phyloP scores from a whole-genome alignment of 1,140 invertebrate species.

The Neodiprion pinetum region DNA sequence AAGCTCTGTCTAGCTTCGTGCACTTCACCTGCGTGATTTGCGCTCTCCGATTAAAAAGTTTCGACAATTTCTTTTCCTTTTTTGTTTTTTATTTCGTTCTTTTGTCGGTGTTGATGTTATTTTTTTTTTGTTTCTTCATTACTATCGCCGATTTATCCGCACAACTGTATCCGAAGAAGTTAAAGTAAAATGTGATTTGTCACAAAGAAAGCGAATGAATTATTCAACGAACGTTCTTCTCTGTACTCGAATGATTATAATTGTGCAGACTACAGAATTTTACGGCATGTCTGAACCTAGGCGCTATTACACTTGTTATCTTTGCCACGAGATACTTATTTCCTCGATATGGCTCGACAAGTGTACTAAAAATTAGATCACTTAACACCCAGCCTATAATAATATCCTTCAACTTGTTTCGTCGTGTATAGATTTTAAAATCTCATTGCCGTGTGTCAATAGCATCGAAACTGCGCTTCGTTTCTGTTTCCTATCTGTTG shows the following conservation, averaged over 20 bases:
- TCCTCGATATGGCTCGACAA: no score
- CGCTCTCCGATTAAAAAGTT: conserved; percentile 37
- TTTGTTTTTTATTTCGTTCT: conserved; percentile 13
- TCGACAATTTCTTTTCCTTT: conserved; percentile 34
- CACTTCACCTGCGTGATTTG: neutral
- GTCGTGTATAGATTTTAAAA: neutral
- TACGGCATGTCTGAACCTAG: no score
- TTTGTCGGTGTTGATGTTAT: neutral
- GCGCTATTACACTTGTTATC: no score
- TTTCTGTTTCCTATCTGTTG: neutral
- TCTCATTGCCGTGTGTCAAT: neutral
- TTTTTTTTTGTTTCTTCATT: neutral
- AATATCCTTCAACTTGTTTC: neutral
- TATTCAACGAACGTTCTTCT: no score
- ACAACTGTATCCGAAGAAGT: neutral
- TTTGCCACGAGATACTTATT: no score
- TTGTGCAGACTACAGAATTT: no score
- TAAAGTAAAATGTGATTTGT: no score
- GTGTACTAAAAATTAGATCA: neutral
- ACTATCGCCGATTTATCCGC: neutral
- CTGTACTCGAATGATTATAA: no score
- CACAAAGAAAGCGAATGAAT: no score
- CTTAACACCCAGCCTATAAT: neutral
- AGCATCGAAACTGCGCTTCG: neutral
- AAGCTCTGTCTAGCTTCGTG: conserved; percentile 1